phyloP scores from a whole-genome alignment of 2,797 vertebrate genomes.

The Ispidina lecontei region DNA sequence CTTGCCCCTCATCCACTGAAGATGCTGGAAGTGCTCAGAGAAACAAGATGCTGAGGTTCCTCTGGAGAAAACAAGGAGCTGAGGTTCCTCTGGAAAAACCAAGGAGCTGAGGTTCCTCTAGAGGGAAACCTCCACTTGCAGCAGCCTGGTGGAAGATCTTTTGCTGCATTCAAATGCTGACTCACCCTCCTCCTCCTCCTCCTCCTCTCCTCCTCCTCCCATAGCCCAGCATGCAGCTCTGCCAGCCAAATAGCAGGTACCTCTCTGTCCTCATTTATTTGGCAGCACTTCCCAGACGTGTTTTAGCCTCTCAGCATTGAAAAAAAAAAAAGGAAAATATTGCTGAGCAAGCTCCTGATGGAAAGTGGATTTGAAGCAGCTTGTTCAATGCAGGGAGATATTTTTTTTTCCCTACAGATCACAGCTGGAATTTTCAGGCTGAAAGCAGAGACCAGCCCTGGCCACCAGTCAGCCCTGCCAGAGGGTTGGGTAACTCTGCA shows the following conservation, averaged over 20 bases:
- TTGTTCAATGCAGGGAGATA: neutral
- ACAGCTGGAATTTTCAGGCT: neutral
- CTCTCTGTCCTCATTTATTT: constrained; percentile 57
- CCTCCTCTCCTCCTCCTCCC: constrained; percentile 28
- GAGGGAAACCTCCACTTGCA: constrained; percentile 58
- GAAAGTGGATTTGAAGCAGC: neutral
- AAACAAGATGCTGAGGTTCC: no score
- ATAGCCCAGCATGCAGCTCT: neutral
- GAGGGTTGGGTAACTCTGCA: neutral
- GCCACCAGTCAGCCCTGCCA: neutral
- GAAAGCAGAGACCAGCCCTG: neutral
- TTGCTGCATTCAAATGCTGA: constrained; percentile 42
- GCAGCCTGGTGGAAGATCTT: neutral
- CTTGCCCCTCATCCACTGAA: fast-evolving
- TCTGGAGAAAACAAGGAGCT: no score
- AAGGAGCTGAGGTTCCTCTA: constrained; percentile 42
- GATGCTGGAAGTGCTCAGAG: neutral
- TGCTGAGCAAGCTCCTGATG: constrained; percentile 22
- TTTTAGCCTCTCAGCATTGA: neutral
- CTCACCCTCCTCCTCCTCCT: constrained; percentile 47
- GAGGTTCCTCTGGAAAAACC: no score
- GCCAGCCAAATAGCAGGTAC: constrained; percentile 50
- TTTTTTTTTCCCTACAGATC: neutral
- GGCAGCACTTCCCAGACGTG: constrained; percentile 23
- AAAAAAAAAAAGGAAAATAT: neutral